Evolutionary conservation across 2,113 vertebrate genomes (phyloP), one percentile per base, ranked within the genome.

Genomic region (Ondatra zibethicus): DNA sequence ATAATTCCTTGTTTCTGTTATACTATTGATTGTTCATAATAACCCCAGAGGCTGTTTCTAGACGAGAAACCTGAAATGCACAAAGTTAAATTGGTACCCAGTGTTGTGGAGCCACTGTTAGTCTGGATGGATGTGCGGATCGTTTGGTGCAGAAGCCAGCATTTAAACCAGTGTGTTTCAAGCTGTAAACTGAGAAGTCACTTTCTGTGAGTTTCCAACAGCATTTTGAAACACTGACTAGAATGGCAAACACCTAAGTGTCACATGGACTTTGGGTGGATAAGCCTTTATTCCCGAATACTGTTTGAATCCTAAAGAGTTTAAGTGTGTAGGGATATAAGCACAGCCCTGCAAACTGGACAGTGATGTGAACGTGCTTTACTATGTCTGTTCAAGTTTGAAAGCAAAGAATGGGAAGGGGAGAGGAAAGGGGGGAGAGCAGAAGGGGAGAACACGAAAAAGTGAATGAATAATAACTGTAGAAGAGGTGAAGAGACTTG

Each of bases 141-240:
- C 55, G 75, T 78, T 58, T 78, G 2, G 92, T 75, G 27, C 70
- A 50, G 75, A 88, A 94, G 65, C 66, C 47, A 91, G 2, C 25
- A 61, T 92, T 45, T 75, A 90, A 96, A 76, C 17, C 58, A 58
- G 39, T 92, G 14, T 68, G 81, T 82, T 91, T 95, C n/a, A 92
- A 55, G 61, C 21, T 92, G 33, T 45, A 50, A 8, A 27, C 23
- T 84, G 73, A 88, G 86, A 94, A 91, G 55, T 95, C 52, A 85
- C 12, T 47, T 63, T 85, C 52, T 89, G 68, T 31, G 84, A 91
- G 16, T 91, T 63, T 6, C 39, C 93, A 47, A 13, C 27, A 81
- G n/a, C 33, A 65, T 87, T 76, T n/a, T 45, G 50, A 33, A 23
- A 80, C 33, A 25, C 10, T 42, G n/a, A 95, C 42, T 31, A 47